phyloP scores from a whole-genome alignment of 2,113 vertebrate genomes.

The Tauraco erythrolophus region DNA sequence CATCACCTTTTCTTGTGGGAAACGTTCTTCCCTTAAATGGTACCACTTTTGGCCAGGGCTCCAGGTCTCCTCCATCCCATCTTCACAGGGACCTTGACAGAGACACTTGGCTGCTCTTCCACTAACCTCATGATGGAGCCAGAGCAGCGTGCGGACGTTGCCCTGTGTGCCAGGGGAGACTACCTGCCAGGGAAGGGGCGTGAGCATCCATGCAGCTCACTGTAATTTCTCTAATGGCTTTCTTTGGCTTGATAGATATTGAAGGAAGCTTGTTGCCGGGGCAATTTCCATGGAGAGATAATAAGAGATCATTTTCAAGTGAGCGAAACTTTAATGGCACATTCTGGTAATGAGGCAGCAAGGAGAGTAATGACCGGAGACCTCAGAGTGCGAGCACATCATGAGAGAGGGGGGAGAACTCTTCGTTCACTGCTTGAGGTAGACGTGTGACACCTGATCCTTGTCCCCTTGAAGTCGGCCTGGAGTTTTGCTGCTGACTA shows the following conservation, averaged over 20 bases:
- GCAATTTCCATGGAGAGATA: constrained; percentile 77
- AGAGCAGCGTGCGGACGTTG: background rate
- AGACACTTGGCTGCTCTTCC: background rate
- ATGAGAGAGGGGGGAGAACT: background rate
- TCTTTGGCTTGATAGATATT: constrained; percentile 70
- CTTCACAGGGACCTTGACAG: background rate
- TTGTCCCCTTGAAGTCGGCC: background rate
- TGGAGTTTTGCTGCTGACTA: background rate
- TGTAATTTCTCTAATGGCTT: constrained; percentile 70
- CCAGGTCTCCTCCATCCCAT: background rate
- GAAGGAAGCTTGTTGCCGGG: constrained; percentile 74
- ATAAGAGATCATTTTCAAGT: constrained; percentile 78
- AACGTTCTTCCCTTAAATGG: background rate
- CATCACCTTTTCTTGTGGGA: background rate
- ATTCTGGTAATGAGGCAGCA: constrained; percentile 76
- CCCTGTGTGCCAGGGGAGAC: background rate
- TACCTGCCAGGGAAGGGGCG: constrained; percentile 8
- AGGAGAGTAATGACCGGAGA: constrained; percentile 70
- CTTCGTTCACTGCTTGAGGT: background rate
- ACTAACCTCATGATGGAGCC: constrained; percentile 56
- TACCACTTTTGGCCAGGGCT: background rate
- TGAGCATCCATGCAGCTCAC: constrained; percentile 29
- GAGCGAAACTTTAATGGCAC: constrained; percentile 75
- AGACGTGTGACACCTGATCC: background rate
- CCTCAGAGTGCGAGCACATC: background rate